phyloP scores from a whole-genome alignment of 2,797 vertebrate species.

The Tokudaia tokunoshimensis region DNA sequence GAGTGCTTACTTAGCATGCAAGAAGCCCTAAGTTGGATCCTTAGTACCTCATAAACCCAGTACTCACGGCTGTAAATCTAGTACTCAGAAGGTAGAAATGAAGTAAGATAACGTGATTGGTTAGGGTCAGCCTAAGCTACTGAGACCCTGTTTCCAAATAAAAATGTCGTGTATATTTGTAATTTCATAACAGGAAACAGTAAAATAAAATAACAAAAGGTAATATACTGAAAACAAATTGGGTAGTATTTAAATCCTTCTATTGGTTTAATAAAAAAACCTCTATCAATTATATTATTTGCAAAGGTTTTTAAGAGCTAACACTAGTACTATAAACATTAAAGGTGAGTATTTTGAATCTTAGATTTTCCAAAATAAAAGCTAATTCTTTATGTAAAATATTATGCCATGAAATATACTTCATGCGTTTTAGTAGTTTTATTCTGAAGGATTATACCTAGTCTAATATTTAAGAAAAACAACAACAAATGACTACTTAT shows the following conservation, averaged over 20 bases:
- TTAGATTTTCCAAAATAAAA: constrained; percentile 44
- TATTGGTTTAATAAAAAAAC: constrained; percentile 39
- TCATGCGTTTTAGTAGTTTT: constrained; percentile 38
- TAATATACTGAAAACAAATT: constrained; percentile 31
- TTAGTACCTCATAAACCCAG: neutral
- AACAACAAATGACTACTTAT: neutral
- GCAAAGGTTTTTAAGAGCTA: constrained; percentile 53
- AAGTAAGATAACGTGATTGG: neutral
- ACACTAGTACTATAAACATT: constrained; percentile 2
- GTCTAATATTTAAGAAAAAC: neutral
- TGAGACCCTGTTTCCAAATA: neutral
- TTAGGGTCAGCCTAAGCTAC: neutral
- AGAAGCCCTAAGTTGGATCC: neutral
- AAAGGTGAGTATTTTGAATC: constrained; percentile 32
- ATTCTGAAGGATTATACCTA: constrained; percentile 36
- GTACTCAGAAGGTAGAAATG: neutral
- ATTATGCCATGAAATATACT: neutral
- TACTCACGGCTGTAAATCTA: neutral
- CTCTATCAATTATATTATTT: constrained; percentile 40
- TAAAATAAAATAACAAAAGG: neutral
- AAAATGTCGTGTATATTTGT: neutral
- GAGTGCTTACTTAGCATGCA: neutral
- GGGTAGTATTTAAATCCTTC: constrained; percentile 49
- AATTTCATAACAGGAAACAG: neutral
- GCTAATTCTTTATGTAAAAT: constrained; percentile 27